Percentiles rank a stretch among this genome's conserved stretches.
These are phyloP conservation scores for Proteles cristata DNA, from an alignment of 2,113 vertebrate species.

Conservation along the genomic window DNA sequence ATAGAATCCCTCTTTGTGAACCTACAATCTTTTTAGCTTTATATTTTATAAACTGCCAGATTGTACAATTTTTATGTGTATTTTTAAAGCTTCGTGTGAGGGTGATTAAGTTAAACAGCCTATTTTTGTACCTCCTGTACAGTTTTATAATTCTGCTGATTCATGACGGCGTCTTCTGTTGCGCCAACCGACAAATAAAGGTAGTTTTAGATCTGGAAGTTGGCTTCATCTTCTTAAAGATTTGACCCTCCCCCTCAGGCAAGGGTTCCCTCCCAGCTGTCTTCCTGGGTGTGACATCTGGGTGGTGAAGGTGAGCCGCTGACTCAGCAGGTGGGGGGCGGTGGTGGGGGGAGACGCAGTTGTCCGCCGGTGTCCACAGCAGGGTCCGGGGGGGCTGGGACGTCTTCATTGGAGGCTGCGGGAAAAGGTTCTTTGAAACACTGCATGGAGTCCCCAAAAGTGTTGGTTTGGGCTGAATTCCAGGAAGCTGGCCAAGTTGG, in stretches of 20 bases:
- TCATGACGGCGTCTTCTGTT: slow-evolving; percentile 73
- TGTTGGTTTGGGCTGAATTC: not conserved
- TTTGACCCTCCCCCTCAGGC: rapidly evolving
- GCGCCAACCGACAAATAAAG: slow-evolving; percentile 77
- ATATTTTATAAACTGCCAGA: slow-evolving; percentile 79
- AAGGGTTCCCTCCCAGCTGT: rapidly evolving
- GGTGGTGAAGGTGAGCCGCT: not conserved
- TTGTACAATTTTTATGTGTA: slow-evolving; percentile 77
- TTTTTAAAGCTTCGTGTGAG: slow-evolving; percentile 82
- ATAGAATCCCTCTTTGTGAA: slow-evolving; percentile 65
- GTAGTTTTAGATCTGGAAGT: slow-evolving; percentile 72
- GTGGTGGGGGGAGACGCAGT: rapidly evolving
- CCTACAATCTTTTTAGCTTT: slow-evolving; percentile 78
- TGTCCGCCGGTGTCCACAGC: not conserved
- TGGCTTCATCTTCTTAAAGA: not conserved
- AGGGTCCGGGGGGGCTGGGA: not conserved
- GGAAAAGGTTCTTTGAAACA: not conserved
- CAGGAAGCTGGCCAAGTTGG: not conserved
- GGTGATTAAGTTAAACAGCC: slow-evolving; percentile 80
- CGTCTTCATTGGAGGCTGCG: not conserved
- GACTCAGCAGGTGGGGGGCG: rapidly evolving
- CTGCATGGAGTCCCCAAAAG: not conserved
- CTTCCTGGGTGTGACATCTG: not conserved
- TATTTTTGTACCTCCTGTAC: slow-evolving; percentile 88
- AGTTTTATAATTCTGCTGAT: slow-evolving; percentile 86